Evolutionary conservation across 2,888 invertebrate species (phyloP).

Genomic region (Labia minor): DNA sequence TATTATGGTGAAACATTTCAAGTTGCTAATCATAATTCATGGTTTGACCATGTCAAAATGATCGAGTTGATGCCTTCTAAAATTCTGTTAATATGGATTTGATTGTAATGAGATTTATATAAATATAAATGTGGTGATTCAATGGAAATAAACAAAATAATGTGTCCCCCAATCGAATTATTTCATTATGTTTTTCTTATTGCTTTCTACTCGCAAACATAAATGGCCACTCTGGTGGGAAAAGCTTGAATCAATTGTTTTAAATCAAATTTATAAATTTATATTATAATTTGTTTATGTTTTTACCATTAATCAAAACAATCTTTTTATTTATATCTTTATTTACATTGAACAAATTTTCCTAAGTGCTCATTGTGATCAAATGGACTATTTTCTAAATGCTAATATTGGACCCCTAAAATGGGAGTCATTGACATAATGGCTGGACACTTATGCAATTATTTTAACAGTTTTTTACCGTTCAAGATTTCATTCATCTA

Average conservation of each 20-base stretch:
- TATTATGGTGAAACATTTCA: no score
- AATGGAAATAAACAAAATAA: no score
- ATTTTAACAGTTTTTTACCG: background rate
- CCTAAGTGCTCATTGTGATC: background rate
- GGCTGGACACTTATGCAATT: slow-evolving; percentile 26
- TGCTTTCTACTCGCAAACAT: background rate
- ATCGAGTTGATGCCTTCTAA: background rate
- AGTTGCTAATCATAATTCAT: no score
- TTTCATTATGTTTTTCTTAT: no score
- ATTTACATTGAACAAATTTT: background rate
- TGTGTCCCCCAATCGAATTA: no score
- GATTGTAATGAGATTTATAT: no score
- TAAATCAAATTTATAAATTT: slow-evolving; percentile 21
- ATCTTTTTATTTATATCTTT: background rate
- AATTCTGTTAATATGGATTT: background rate
- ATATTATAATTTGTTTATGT: no score
- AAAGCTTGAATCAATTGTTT: slow-evolving; percentile 21
- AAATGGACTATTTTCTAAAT: slow-evolving; percentile 3
- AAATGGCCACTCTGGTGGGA: slow-evolving; percentile 25
- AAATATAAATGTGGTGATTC: no score
- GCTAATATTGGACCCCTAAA: slow-evolving; percentile 21
- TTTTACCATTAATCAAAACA: background rate
- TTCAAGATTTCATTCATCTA: slow-evolving; percentile 6
- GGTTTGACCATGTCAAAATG: background rate
- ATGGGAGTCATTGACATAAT: slow-evolving; percentile 30